A percentile compares a stretch with the other conserved stretches of the same genome.
Conservation (phyloP, 2,113 vertebrate species). For the Nerophis ophidion region DNA sequence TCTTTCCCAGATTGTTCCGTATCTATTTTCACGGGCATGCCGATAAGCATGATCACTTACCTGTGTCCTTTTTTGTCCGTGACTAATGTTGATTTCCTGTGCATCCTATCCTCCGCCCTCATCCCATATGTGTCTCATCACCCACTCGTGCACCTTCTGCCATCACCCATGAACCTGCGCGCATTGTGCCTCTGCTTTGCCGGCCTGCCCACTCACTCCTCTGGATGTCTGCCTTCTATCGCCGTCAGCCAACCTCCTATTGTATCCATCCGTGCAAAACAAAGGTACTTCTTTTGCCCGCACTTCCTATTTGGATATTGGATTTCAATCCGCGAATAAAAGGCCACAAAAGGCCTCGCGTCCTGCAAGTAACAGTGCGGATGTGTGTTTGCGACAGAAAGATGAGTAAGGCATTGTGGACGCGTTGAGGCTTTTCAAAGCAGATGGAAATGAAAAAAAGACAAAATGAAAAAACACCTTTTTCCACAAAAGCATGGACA, state of each 20-base stretch:
- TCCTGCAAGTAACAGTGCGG: neutral
- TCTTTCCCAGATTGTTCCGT: neutral
- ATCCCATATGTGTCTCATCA: conserved; percentile 9
- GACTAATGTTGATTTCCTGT: conserved; percentile 1
- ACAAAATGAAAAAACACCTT: conserved; percentile 58
- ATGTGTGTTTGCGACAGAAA: conserved; percentile 17
- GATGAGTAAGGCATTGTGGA: conserved; percentile 16
- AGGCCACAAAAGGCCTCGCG: neutral
- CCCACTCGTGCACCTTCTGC: conserved; percentile 1
- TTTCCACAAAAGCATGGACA: conserved; percentile 7
- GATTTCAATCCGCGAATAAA: neutral
- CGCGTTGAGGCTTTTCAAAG: conserved; percentile 34
- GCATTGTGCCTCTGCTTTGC: conserved; percentile 8
- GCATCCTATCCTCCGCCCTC: neutral
- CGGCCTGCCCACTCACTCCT: conserved; percentile 2
- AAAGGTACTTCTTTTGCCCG: neutral
- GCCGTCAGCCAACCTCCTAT: neutral
- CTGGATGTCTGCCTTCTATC: conserved; percentile 8
- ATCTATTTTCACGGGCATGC: neutral
- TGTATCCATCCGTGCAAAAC: neutral
- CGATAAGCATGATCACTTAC: neutral
- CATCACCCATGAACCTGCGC: conserved; percentile 3
- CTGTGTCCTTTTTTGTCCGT: conserved; percentile 1
- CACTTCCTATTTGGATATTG: neutral
- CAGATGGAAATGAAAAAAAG: conserved; percentile 57